phyloP scores from a whole-genome alignment of 2,888 invertebrate species.

The Polyommatus icarus region DNA sequence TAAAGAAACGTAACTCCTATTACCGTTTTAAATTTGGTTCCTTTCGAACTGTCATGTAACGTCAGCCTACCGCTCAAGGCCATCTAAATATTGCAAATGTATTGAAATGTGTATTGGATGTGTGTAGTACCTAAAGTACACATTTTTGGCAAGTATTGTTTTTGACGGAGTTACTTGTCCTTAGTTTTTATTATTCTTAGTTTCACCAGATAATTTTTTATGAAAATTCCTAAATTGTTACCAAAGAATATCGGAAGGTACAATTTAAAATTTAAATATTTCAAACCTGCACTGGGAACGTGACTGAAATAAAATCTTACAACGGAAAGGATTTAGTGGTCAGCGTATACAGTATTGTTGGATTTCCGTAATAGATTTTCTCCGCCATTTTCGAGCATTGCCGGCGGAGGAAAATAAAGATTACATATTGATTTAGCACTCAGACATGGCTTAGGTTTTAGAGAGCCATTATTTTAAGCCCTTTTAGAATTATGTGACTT shows the following conservation, averaged over 20 bases:
- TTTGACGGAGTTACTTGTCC: too few relatives aligned
- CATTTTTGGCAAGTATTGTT: too few relatives aligned
- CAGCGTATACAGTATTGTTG: slow-evolving; percentile 39
- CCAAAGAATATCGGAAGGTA: slow-evolving; percentile 22
- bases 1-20: too few relatives aligned
- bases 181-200: too few relatives aligned
- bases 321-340: slow-evolving; percentile 36
- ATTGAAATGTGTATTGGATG: too few relatives aligned
- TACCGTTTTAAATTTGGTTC: too few relatives aligned
- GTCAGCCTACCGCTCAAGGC: too few relatives aligned
- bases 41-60: too few relatives aligned
- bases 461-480: neutral
- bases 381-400: slow-evolving; percentile 34
- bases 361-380: slow-evolving; percentile 36
- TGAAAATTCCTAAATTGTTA: neutral
- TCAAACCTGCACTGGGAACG: slow-evolving; percentile 23
- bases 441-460: neutral
- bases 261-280: slow-evolving; percentile 29
- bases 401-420: slow-evolving; percentile 6
- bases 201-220: neutral
- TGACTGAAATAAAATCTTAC: slow-evolving; percentile 32
- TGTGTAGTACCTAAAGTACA: too few relatives aligned
- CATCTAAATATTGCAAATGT: too few relatives aligned
- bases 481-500: too few relatives aligned
- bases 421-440: slow-evolving; percentile 6